Base-by-base conservation (phyloP, 2,113 vertebrate species). In the Lagopus leucura region DNA sequence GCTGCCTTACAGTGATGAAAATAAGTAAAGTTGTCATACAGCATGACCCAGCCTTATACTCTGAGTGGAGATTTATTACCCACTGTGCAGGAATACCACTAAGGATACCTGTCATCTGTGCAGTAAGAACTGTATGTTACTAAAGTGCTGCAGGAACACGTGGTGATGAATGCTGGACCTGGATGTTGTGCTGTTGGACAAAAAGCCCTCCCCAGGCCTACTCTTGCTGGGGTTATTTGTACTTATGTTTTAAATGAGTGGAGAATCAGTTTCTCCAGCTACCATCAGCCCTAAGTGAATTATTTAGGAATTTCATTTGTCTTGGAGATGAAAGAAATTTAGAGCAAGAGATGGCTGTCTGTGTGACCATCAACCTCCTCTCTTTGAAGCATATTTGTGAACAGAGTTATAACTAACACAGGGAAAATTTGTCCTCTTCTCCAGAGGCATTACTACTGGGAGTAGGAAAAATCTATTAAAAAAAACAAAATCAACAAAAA, bases 21-120 rank as follows among this genome's bases (percentile, higher is more conserved):
- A 95, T 95, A 93, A 95, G 84, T 74, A 86, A 92, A 93, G 87
- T 74, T 94, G 91, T 95, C 94, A 89, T 84, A 60, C 70, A 57
- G 65, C 34, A 47, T 94, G 94, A 96, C 87, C 95, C 75, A 85
- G 50, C 60, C 69, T 92, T 85, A 70, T 79, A 94, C 88, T 40
- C 22, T 81, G 72, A 79, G 61, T 36, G 50, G 45, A 72, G 85
- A 90, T 91, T 95, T 90, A 87, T 81, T 93, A 45, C 83, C 71
- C 76, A 85, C 69, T 82, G 57, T 88, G 38, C 60, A 93, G 77
- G 40, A 91, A 48, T 74, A 91, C 78, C 70, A 79, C 74, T 50
- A 61, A 65, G 82, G 85, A 73, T 74, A 87, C 83, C 70, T 94
- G 79, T 80, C 83, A 80, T 82, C 85, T 91, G 70, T 57, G 77